Evolutionary conservation across 2,113 vertebrate species (phyloP).

Genomic region (Eonycteris spelaea): DNA sequence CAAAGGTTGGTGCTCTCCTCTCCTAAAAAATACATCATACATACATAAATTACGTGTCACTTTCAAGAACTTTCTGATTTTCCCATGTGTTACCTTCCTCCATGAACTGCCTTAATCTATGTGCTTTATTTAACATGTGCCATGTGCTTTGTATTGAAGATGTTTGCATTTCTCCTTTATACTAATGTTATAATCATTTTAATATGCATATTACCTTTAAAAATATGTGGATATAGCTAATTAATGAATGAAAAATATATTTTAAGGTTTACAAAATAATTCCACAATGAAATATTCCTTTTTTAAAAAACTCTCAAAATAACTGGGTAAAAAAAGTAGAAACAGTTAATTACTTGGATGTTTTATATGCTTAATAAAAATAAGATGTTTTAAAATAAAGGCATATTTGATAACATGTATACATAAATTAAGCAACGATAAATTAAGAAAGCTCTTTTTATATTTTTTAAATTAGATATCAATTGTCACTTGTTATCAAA

Average conservation of each 20-base stretch:
- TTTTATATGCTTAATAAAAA: not conserved
- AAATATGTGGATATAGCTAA: not conserved
- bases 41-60: not conserved
- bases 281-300: not conserved
- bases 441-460: not conserved
- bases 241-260: not conserved
- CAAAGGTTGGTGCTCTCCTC: no score
- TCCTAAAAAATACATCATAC: no score
- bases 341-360: not conserved
- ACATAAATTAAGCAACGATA: not conserved
- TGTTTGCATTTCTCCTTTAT: not conserved
- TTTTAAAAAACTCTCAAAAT: not conserved
- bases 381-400: not conserved
- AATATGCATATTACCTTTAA: not conserved
- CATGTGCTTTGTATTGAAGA: not conserved
- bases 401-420: not conserved
- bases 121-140: not conserved
- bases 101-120: not conserved
- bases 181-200: not conserved
- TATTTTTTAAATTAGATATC: not conserved
- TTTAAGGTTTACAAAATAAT: not conserved
- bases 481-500: not conserved
- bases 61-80: not conserved
- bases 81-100: not conserved
- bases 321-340: not conserved